phyloP scores from a whole-genome alignment of 2,888 invertebrate species.

The Eristalinus aeneus region DNA sequence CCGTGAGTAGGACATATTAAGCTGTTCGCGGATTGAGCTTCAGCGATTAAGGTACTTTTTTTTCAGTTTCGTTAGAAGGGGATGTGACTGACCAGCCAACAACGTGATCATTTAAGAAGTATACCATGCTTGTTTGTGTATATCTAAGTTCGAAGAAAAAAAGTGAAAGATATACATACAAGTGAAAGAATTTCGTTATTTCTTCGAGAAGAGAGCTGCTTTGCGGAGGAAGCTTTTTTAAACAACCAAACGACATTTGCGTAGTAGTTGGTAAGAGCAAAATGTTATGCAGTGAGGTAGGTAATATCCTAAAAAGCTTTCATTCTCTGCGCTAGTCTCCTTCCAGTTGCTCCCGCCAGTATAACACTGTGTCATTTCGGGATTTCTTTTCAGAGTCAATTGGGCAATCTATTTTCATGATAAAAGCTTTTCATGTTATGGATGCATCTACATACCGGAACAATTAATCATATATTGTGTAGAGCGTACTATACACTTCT shows the following conservation, averaged over 20 bases:
- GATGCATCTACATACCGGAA: slow-evolving; percentile 58
- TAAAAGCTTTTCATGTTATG: slow-evolving; percentile 46
- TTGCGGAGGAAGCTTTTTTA: slow-evolving; percentile 43
- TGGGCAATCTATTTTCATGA: slow-evolving; percentile 53
- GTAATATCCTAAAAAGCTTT: slow-evolving; percentile 61
- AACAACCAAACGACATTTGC: slow-evolving; percentile 43
- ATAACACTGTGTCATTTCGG: not conserved
- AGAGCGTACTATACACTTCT: slow-evolving; percentile 37
- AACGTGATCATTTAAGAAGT: slow-evolving; percentile 59
- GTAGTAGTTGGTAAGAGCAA: slow-evolving; percentile 53
- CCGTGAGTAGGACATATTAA: slow-evolving; percentile 59
- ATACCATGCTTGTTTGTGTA: slow-evolving; percentile 17
- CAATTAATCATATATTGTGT: slow-evolving; percentile 58
- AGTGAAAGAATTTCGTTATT: not conserved
- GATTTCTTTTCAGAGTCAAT: slow-evolving; percentile 55
- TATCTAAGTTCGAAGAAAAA: slow-evolving; percentile 41
- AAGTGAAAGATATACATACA: slow-evolving; percentile 26
- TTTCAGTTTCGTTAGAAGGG: slow-evolving; percentile 16
- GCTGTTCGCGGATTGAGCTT: slow-evolving; percentile 62
- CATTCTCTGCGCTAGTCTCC: slow-evolving; percentile 5
- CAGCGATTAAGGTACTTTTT: slow-evolving; percentile 43
- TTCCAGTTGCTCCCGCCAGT: not conserved
- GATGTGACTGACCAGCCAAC: slow-evolving; percentile 54
- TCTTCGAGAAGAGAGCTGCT: slow-evolving; percentile 6
- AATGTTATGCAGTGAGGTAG: slow-evolving; percentile 63